Evolutionary conservation across 2,797 vertebrate genomes (phyloP).

Genomic region (Phrynocephalus guinanensis): DNA sequence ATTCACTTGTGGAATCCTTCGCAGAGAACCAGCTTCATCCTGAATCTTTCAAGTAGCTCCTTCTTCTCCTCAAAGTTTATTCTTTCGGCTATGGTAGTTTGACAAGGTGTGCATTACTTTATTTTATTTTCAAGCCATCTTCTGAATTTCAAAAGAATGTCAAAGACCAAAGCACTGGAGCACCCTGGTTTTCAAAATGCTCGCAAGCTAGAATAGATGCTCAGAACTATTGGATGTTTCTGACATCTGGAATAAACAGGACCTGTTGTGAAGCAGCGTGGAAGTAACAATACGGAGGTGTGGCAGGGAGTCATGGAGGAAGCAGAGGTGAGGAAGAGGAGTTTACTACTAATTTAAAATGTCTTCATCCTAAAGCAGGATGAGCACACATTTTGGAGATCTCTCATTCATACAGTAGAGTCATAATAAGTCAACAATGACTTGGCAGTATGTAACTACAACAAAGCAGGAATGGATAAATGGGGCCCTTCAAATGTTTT

Average conservation of each 20-base stretch:
- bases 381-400: too few relatives aligned
- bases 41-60: constrained; percentile 50
- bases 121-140: neutral
- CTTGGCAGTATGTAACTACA: too few relatives aligned
- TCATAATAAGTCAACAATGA: too few relatives aligned
- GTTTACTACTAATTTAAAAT: neutral
- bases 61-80: neutral
- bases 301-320: neutral
- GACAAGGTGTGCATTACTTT: neutral
- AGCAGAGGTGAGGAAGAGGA: neutral
- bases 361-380: neutral
- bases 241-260: neutral
- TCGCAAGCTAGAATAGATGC: neutral
- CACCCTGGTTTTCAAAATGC: neutral
- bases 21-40: constrained; percentile 68
- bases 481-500: neutral
- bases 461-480: too few relatives aligned
- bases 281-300: neutral
- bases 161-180: neutral
- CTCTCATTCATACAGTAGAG: too few relatives aligned
- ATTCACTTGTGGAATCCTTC: constrained; percentile 85
- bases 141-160: neutral
- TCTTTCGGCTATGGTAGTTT: neutral
- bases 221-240: neutral
- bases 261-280: neutral